A percentile compares a stretch with the other conserved stretches of the same genome.
Conservation (phyloP, 64 coral and sea anemone genomes). For the Exaiptasia diaphana region DNA sequence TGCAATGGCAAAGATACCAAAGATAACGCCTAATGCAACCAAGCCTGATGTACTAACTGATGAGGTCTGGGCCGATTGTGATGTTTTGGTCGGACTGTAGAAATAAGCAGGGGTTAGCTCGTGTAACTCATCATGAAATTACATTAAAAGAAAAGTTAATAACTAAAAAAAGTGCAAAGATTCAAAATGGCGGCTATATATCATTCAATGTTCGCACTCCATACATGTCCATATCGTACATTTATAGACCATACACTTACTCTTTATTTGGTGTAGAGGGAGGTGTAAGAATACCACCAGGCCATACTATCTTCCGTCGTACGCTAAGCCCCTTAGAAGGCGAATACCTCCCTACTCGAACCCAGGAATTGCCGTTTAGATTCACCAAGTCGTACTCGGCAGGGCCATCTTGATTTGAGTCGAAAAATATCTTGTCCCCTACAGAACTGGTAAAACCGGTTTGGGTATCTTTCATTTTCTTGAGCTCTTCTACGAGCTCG, state of each 20-base stretch:
- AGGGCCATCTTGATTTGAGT: slow-evolving; percentile 71
- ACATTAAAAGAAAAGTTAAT: neutral
- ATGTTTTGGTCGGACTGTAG: neutral
- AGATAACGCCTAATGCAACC: slow-evolving; percentile 76
- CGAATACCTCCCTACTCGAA: slow-evolving; percentile 57
- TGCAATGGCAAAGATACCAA: slow-evolving; percentile 65
- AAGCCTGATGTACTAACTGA: slow-evolving; percentile 62
- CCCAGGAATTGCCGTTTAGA: slow-evolving; percentile 78
- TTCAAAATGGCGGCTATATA: too few relatives aligned
- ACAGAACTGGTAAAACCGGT: slow-evolving; percentile 81
- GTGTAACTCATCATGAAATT: neutral
- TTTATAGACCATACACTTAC: too few relatives aligned
- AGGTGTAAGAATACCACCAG: slow-evolving; percentile 76
- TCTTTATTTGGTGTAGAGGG: slow-evolving; percentile 37
- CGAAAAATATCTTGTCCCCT: slow-evolving; percentile 73
- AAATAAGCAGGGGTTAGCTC: neutral
- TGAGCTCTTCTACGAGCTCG: slow-evolving; percentile 53
- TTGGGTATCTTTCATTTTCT: slow-evolving; percentile 76
- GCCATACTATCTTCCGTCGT: slow-evolving; percentile 84
- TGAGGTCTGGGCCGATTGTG: slow-evolving; percentile 16
- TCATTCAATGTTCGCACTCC: too few relatives aligned
- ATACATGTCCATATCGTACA: too few relatives aligned
- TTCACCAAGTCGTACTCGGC: slow-evolving; percentile 87
- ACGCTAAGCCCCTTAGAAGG: slow-evolving; percentile 41
- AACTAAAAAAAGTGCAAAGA: too few relatives aligned